Evolutionary conservation across 2,113 vertebrate genomes (phyloP), one percentile per base, ranked within the genome.

Genomic region (Prunella himalayana): DNA sequence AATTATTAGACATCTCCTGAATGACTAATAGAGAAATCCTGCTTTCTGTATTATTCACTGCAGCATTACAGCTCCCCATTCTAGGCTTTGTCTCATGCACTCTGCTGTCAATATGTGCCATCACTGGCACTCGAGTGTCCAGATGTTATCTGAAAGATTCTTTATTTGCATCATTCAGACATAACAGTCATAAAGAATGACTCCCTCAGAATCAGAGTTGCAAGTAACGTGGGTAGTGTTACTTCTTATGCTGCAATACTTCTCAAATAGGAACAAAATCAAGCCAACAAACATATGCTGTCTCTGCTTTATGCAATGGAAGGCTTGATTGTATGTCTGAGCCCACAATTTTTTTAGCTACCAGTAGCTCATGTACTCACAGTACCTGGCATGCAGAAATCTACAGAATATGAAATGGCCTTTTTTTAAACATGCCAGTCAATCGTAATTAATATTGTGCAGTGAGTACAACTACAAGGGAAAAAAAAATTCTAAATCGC

Each of bases 131-230:
- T 45, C 7, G 2, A 60, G 45, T 0, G 0, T 76, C 73, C 94
- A 92, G 92, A 90, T 88, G 88, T 86, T 92, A 85, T 85, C 93
- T 86, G 80, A 96, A 92, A 92, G 83, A 85, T 91, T 73, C 75
- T 90, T 93, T 82, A 65, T 90, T 72, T 82, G 57, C 79, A 72
- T 79, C 66, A 72, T 76, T 90, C 79, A 85, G 56, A 72, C 1
- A 3, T n/a, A 90, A 70, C 59, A 75, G 79, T 72, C 50, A 89
- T 64, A 90, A 87, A 87, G 47, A 57, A 39, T 30, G 37, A 5
- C 51, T 57, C 41, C 23, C 60, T 84, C 7, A 0, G 90, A 82
- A 69, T 92, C 95, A 77, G 70, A 87, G 15, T 21, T 45, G 31
- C 57, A 79, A 95, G 72, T 72, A 30, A 86, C 76, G 45, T 65